Evolutionary conservation across 2,113 vertebrate genomes (phyloP).

Genomic region (Odocoileus hemionus): DNA sequence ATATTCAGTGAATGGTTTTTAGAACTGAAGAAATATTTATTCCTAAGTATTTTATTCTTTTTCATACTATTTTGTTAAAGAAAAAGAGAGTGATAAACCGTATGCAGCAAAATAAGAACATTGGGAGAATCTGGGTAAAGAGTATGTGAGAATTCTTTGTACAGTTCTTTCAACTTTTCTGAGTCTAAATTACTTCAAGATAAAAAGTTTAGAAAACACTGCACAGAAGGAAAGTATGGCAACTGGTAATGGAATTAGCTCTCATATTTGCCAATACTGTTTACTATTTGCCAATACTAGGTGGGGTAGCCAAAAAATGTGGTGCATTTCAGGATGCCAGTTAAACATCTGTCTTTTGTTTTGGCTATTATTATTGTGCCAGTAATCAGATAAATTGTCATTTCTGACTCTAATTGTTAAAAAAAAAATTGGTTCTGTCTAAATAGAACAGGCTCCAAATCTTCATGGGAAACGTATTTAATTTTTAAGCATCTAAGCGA

Average conservation of each 20-base stretch:
- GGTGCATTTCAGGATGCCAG: background rate
- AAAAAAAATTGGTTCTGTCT: constrained; percentile 6
- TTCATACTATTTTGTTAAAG: background rate
- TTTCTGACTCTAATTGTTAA: background rate
- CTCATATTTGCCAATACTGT: background rate
- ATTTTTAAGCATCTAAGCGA: constrained; percentile 8
- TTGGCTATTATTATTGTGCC: background rate
- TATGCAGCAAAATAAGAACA: background rate
- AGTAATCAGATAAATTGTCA: background rate
- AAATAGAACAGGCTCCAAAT: constrained; percentile 22
- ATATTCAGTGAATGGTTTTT: background rate
- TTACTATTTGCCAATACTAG: background rate
- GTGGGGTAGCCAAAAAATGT: background rate
- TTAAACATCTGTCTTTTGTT: background rate
- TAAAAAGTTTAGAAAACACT: background rate
- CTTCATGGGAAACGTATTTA: background rate
- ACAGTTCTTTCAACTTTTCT: background rate
- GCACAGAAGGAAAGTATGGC: background rate
- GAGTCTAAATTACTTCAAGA: background rate
- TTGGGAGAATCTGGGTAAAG: background rate
- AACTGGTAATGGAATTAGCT: background rate
- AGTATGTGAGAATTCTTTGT: background rate
- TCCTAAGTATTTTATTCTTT: background rate
- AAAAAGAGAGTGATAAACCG: background rate
- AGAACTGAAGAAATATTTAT: background rate